Evolutionary conservation across 2,888 invertebrate genomes (phyloP).

Genomic region (Acrocera orbiculus): DNA sequence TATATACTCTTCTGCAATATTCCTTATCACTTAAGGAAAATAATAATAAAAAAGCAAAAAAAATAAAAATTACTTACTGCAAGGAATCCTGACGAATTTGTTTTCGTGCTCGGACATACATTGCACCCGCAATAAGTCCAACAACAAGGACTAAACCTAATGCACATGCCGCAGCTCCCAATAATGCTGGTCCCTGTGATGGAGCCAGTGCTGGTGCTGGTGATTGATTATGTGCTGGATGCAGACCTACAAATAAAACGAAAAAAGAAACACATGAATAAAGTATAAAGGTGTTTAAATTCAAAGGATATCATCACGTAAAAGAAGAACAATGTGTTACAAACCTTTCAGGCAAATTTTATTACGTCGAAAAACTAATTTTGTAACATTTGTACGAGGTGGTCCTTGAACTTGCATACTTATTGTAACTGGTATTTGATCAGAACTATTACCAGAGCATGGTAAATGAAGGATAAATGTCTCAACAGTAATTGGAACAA

Average conservation of each 20-base stretch:
- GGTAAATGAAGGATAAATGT: slow-evolving; percentile 62
- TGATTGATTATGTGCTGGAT: slow-evolving; percentile 26
- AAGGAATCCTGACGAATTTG: slow-evolving; percentile 29
- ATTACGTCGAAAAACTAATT: slow-evolving; percentile 61
- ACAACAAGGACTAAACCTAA: slow-evolving; percentile 35
- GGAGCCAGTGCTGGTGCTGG: slow-evolving; percentile 48
- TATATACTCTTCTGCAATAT: too few species aligned
- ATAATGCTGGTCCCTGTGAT: slow-evolving; percentile 48
- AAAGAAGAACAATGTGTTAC: neutral
- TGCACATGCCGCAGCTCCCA: slow-evolving; percentile 69
- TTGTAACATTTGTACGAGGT: slow-evolving; percentile 52
- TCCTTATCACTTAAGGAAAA: too few species aligned
- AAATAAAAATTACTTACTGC: slow-evolving; percentile 21
- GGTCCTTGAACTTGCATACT: slow-evolving; percentile 63
- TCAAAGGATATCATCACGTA: neutral
- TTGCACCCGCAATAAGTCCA: slow-evolving; percentile 29
- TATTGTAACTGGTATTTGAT: slow-evolving; percentile 65
- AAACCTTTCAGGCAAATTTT: slow-evolving; percentile 72
- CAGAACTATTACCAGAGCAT: slow-evolving; percentile 64
- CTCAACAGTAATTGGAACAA: slow-evolving; percentile 59
- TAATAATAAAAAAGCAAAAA: too few species aligned
- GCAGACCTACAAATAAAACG: slow-evolving; percentile 21
- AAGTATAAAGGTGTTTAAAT: slow-evolving; percentile 6
- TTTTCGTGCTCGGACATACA: slow-evolving; percentile 30
- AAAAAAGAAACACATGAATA: slow-evolving; percentile 9